phyloP scores from a whole-genome alignment of 2,888 invertebrate genomes.

The Molorchus minor region DNA sequence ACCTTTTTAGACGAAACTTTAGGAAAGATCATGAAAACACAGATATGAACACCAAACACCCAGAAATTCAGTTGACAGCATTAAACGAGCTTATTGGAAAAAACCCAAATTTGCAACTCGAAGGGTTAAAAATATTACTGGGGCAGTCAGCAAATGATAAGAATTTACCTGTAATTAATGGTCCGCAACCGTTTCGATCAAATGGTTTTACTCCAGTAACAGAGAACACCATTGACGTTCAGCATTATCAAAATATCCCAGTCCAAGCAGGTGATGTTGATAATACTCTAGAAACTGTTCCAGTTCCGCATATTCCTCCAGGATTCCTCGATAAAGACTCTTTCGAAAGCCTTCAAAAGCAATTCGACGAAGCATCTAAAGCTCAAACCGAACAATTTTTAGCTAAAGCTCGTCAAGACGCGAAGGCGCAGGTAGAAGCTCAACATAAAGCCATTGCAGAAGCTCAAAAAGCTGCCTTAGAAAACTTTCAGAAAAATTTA shows the following conservation, averaged over 20 bases:
- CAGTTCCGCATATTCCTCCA: constrained; percentile 22
- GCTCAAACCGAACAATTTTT: constrained; percentile 49
- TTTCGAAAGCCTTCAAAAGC: constrained; percentile 50
- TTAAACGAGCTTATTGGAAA: constrained; percentile 65
- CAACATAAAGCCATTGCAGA: constrained; percentile 52
- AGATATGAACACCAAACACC: constrained; percentile 20
- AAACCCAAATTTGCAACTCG: constrained; percentile 64
- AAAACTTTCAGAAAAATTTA: constrained; percentile 30
- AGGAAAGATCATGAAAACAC: constrained; percentile 27
- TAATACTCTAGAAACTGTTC: neutral
- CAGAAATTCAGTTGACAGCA: constrained; percentile 56
- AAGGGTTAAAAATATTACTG: constrained; percentile 64
- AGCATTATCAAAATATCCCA: constrained; percentile 56
- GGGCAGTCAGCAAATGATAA: constrained; percentile 31
- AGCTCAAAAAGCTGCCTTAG: constrained; percentile 45
- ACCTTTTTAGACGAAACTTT: constrained; percentile 36
- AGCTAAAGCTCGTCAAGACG: constrained; percentile 52
- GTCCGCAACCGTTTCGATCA: constrained; percentile 28
- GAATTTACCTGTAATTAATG: constrained; percentile 23
- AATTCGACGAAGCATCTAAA: constrained; percentile 53
- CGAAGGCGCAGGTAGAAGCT: constrained; percentile 51
- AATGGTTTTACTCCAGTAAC: constrained; percentile 61
- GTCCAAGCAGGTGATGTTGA: constrained; percentile 35
- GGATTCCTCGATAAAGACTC: constrained; percentile 30
- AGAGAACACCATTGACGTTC: constrained; percentile 63